Conservation (phyloP, 2,888 invertebrate species). For the Orthonevra nobilis region DNA sequence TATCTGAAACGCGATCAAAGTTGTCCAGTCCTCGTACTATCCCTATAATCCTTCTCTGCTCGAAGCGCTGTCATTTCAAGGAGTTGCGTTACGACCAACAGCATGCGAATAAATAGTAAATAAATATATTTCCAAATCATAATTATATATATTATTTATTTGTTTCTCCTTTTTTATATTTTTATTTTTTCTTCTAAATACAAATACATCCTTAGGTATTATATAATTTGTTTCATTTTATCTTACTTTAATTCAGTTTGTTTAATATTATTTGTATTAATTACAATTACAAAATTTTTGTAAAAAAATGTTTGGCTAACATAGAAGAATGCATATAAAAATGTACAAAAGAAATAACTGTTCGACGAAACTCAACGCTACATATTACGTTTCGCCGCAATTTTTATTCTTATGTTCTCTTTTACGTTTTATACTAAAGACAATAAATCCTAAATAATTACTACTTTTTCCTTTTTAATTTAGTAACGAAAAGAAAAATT, state of each 20-base stretch:
- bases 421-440: slow-evolving; percentile 37
- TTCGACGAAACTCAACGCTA: slow-evolving; percentile 21
- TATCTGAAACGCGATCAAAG: too few relatives aligned
- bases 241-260: slow-evolving; percentile 26
- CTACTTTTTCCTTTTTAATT: slow-evolving; percentile 35
- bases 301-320: slow-evolving; percentile 66
- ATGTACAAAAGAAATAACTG: slow-evolving; percentile 63
- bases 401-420: slow-evolving; percentile 31
- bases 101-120: too few relatives aligned
- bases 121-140: slow-evolving; percentile 14
- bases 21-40: too few relatives aligned
- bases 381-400: slow-evolving; percentile 8
- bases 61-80: too few relatives aligned
- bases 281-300: slow-evolving; percentile 68
- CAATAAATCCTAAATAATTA: slow-evolving; percentile 26
- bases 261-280: slow-evolving; percentile 45
- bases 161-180: slow-evolving; percentile 10
- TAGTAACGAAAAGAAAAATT: slow-evolving; percentile 47
- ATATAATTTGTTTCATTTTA: slow-evolving; percentile 54
- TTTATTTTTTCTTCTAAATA: slow-evolving; percentile 31
- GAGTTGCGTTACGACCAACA: too few relatives aligned
- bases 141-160: slow-evolving; percentile 51
- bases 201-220: slow-evolving; percentile 57
- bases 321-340: slow-evolving; percentile 62
- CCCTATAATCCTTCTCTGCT: too few relatives aligned